A percentile compares a stretch with the other conserved stretches of the same genome.
Conservation (phyloP, 1,140 invertebrate genomes). For the Neotoxoptera formosana region DNA sequence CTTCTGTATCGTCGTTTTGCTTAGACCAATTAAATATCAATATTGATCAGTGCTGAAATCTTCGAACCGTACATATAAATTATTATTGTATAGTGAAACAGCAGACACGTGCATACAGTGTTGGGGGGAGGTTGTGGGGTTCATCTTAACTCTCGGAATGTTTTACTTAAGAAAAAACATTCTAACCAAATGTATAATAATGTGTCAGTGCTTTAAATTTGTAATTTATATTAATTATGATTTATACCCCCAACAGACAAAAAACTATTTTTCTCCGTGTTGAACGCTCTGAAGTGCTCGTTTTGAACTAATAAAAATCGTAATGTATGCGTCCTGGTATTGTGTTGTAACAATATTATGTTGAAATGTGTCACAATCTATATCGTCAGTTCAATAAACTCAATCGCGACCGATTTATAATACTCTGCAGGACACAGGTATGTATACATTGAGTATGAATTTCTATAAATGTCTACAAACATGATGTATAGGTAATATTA, state of each 20-base stretch:
- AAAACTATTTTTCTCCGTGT: not conserved
- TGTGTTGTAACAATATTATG: not conserved
- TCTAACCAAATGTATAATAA: too few relatives aligned
- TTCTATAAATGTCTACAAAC: not conserved
- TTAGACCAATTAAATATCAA: not conserved
- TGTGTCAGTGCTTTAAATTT: not conserved
- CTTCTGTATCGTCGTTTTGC: not conserved
- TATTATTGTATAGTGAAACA: too few relatives aligned
- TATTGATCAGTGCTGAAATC: not conserved
- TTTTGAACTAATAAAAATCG: not conserved
- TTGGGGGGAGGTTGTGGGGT: too few relatives aligned
- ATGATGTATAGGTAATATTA: not conserved
- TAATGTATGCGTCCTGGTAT: not conserved
- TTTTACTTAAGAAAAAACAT: not conserved
- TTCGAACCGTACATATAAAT: not conserved
- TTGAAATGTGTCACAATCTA: not conserved
- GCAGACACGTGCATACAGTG: too few relatives aligned
- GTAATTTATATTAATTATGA: not conserved
- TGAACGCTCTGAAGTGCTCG: too few relatives aligned
- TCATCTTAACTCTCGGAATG: not conserved
- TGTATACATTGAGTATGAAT: not conserved
- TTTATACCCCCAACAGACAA: not conserved
- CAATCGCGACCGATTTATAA: not conserved
- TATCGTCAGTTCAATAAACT: not conserved
- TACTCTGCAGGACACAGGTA: not conserved